Conservation (phyloP, 2,888 invertebrate genomes). For the Latheticus oryzae region DNA sequence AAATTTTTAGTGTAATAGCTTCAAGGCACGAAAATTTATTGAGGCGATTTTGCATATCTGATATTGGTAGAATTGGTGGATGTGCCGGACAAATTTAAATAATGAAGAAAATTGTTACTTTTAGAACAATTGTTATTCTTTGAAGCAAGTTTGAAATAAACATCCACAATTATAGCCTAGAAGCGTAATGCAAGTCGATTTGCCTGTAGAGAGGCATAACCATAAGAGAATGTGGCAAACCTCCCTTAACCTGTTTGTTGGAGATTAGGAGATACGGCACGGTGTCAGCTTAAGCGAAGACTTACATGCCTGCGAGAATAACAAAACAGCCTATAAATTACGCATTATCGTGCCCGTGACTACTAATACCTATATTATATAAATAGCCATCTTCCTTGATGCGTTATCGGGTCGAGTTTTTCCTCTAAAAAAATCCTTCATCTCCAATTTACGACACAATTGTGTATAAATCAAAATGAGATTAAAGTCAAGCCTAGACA, state of each 20-base stretch:
- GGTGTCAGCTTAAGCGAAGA: conserved; percentile 56
- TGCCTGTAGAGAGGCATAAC: conserved; percentile 31
- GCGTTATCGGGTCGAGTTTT: conserved; percentile 26
- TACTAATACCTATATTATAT: conserved; percentile 46
- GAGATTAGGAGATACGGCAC: conserved; percentile 63
- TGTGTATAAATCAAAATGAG: too few species aligned
- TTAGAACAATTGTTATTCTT: too few species aligned
- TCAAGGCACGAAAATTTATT: too few species aligned
- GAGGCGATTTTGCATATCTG: too few species aligned
- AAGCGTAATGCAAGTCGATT: conserved; percentile 30
- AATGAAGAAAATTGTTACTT: too few species aligned
- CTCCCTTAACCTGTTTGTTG: conserved; percentile 52
- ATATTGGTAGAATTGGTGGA: not conserved
- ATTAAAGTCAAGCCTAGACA: too few species aligned
- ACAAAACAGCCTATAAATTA: conserved; percentile 58
- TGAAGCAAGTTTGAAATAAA: too few species aligned
- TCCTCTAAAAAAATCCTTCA: conserved; percentile 16
- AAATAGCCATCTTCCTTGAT: conserved; percentile 36
- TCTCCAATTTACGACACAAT: conserved; percentile 17
- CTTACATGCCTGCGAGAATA: conserved; percentile 56
- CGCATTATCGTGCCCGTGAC: conserved; percentile 55
- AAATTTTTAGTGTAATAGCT: not conserved
- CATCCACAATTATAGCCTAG: conserved; percentile 17
- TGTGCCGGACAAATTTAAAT: not conserved
- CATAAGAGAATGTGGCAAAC: conserved; percentile 23